phyloP scores from a whole-genome alignment of 2,888 invertebrate genomes.

The Hyposoter dolosus region DNA sequence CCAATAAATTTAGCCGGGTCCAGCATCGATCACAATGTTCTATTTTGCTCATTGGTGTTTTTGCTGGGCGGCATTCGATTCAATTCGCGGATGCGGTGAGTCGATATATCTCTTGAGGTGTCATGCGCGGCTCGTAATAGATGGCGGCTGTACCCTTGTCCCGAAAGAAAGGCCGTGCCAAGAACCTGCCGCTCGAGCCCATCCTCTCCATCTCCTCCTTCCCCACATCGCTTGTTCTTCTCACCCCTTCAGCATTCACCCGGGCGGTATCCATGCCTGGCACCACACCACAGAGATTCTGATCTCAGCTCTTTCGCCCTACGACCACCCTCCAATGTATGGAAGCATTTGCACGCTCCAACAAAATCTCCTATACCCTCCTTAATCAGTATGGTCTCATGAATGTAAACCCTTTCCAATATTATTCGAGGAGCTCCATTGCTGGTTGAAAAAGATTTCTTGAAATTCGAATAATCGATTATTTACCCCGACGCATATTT shows the following conservation, averaged over 20 bases:
- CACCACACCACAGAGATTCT: constrained; percentile 55
- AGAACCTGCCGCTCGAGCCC: constrained; percentile 76
- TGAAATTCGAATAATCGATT: not conserved
- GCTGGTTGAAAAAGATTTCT: not conserved
- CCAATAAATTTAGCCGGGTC: constrained; percentile 81
- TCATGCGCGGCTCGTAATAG: constrained; percentile 83
- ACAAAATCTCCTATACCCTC: constrained; percentile 1
- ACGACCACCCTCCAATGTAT: constrained; percentile 46
- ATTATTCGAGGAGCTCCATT: not conserved
- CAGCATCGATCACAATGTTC: constrained; percentile 84
- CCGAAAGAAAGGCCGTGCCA: constrained; percentile 82
- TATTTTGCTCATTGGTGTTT: constrained; percentile 84
- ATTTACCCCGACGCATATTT: not conserved
- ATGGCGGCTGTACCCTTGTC: constrained; percentile 83
- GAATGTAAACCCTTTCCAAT: not conserved
- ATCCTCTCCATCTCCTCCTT: constrained; percentile 70
- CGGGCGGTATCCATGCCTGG: constrained; percentile 55
- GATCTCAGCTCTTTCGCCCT: constrained; percentile 70
- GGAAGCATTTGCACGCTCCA: constrained; percentile 40
- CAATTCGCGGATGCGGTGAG: constrained; percentile 84
- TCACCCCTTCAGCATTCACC: constrained; percentile 58
- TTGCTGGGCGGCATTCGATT: constrained; percentile 83
- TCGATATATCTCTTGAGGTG: constrained; percentile 84
- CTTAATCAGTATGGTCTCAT: not conserved
- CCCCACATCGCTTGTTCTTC: constrained; percentile 69